phyloP scores from a whole-genome alignment of 2,113 vertebrate genomes.

The Oreocharis arfaki region DNA sequence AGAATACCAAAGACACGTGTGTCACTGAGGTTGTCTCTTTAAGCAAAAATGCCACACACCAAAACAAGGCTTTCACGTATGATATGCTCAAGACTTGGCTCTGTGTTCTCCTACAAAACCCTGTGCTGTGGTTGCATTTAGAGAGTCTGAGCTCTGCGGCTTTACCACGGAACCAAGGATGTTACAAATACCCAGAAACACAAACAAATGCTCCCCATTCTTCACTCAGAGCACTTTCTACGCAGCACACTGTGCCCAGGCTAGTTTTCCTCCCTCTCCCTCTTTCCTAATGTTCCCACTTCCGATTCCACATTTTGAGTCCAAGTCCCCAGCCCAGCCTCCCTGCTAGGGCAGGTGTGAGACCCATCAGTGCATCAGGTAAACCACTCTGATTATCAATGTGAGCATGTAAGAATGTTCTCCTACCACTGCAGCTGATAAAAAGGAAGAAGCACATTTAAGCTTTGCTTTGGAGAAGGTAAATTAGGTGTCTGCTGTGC shows the following conservation, averaged over 20 bases:
- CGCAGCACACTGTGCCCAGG: accelerated
- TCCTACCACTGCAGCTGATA: background rate
- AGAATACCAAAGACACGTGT: background rate
- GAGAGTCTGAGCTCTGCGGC: background rate
- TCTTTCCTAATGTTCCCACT: background rate
- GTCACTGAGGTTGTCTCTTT: background rate
- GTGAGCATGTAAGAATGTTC: accelerated
- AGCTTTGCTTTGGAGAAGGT: background rate
- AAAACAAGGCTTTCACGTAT: background rate
- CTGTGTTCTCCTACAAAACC: background rate
- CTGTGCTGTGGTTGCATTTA: background rate
- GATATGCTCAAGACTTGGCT: background rate
- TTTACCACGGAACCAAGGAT: background rate
- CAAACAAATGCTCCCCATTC: background rate
- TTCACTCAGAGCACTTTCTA: background rate
- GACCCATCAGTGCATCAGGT: background rate
- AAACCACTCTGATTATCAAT: background rate
- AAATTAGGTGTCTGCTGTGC: background rate
- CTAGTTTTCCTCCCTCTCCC: background rate
- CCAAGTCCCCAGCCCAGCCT: background rate
- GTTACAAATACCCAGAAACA: background rate
- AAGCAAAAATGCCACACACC: background rate
- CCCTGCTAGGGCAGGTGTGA: background rate
- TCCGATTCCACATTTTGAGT: background rate
- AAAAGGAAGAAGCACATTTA: background rate